Evolutionary conservation across 2,113 vertebrate genomes (phyloP).

Genomic region (Kobus ellipsiprymnus): DNA sequence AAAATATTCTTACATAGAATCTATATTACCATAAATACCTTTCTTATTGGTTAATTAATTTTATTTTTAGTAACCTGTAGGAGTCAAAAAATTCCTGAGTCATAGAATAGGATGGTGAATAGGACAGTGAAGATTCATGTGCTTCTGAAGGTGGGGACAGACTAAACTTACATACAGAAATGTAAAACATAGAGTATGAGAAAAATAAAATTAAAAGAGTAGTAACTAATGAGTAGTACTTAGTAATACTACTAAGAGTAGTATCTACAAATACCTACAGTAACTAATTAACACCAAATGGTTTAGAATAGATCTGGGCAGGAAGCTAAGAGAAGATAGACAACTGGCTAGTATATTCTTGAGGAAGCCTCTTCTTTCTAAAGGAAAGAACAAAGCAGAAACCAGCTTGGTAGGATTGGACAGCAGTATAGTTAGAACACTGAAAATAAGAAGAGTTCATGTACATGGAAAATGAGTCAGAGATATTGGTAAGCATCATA

Average conservation of each 20-base stretch:
- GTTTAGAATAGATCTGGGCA: background rate
- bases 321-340: background rate
- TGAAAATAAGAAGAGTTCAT: background rate
- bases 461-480: background rate
- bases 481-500: rapidly evolving
- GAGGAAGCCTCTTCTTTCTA: background rate
- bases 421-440: background rate
- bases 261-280: background rate
- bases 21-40: background rate
- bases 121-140: background rate
- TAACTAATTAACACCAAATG: background rate
- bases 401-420: background rate
- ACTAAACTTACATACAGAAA: background rate
- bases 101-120: background rate
- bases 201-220: background rate
- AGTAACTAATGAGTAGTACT: background rate
- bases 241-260: background rate
- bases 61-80: background rate
- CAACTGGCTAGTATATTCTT: background rate
- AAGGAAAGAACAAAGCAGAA: background rate
- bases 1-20: background rate
- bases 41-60: background rate
- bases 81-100: background rate
- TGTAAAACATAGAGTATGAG: background rate
- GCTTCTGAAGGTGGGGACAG: background rate